Evolutionary conservation across 2,797 vertebrate genomes (phyloP).

Genomic region (Caiman crocodilus): DNA sequence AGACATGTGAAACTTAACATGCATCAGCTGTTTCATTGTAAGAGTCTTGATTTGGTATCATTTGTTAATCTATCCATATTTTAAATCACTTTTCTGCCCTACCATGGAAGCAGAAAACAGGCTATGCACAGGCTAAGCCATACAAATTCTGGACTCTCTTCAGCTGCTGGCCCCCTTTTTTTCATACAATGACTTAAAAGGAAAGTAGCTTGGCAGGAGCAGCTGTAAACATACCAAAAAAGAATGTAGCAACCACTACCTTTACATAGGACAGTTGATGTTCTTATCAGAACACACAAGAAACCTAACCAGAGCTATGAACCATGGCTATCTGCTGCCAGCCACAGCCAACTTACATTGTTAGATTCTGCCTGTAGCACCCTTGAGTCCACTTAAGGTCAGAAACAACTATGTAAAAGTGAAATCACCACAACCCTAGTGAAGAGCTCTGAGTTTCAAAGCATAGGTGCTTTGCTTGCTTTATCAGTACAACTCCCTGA

Average conservation of each 20-base stretch:
- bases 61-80: too few species aligned
- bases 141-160: background rate
- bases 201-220: background rate
- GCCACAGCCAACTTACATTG: background rate
- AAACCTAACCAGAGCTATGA: background rate
- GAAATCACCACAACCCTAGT: background rate
- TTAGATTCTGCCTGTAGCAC: background rate
- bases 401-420: background rate
- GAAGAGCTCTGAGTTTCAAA: background rate
- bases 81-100: background rate
- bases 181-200: background rate
- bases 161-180: background rate
- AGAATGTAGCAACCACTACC: background rate
- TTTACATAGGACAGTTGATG: background rate
- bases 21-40: too few species aligned
- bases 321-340: background rate
- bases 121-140: background rate
- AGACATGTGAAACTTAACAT: too few species aligned
- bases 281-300: background rate
- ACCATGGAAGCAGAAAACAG: background rate
- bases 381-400: background rate
- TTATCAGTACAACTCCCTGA: rapidly evolving
- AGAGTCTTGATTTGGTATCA: too few species aligned
- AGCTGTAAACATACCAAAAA: background rate
- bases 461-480: background rate